phyloP scores from a whole-genome alignment of 2,888 invertebrate genomes.

The Ceraclea dissimilis region DNA sequence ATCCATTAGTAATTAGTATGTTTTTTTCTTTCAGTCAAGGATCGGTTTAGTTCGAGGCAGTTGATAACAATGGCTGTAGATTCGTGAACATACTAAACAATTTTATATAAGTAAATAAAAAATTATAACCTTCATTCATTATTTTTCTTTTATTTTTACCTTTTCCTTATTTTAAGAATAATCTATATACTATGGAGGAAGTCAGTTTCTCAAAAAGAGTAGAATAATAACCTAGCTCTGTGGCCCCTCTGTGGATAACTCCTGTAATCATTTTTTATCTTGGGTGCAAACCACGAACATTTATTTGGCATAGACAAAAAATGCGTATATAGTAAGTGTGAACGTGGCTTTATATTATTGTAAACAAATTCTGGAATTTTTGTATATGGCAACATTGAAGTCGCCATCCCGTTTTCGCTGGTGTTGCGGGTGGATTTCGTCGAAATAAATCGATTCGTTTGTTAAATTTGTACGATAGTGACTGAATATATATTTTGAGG shows the following conservation, averaged over 20 bases:
- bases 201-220: no score
- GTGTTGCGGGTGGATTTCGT: conserved; percentile 21
- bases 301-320: no score
- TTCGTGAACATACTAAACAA: conserved; percentile 24
- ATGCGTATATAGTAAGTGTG: no score
- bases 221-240: no score
- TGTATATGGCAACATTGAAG: conserved; percentile 10
- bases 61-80: conserved; percentile 31
- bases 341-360: no score
- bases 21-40: conserved; percentile 37
- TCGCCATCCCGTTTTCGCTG: conserved; percentile 19
- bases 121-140: background rate
- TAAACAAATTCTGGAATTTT: background rate
- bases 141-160: background rate
- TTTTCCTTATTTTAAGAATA: no score
- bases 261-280: no score
- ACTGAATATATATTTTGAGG: conserved; percentile 14
- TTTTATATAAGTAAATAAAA: background rate
- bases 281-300: no score
- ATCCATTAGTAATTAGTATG: conserved; percentile 2
- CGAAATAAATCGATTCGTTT: conserved; percentile 18
- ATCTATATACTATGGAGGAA: no score
- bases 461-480: conserved; percentile 11
- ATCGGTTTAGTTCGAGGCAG: conserved; percentile 43
- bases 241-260: no score